These are phyloP conservation scores for Pogonus chalceus DNA, from an alignment of 1,140 invertebrate species.

Conservation along the genomic window DNA sequence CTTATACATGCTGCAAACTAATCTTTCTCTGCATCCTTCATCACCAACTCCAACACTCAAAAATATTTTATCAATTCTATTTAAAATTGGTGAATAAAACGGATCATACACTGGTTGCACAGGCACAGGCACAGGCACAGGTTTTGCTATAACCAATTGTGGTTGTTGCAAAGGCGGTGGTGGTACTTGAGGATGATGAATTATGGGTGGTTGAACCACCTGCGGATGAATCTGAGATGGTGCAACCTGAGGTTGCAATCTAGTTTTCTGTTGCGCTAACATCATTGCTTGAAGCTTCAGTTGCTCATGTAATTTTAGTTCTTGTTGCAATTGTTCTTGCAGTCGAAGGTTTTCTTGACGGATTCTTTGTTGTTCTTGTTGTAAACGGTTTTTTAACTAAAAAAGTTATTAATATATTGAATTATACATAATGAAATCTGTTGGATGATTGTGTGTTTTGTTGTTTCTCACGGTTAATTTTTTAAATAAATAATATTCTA, in stretches of 20 bases:
- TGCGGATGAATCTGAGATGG: constrained; percentile 8
- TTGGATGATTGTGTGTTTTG: background rate
- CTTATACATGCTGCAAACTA: constrained; percentile 74
- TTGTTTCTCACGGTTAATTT: background rate
- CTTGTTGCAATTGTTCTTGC: constrained; percentile 31
- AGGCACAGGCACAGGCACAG: constrained; percentile 12
- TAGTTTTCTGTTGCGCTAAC: constrained; percentile 16
- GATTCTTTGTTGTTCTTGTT: constrained; percentile 29
- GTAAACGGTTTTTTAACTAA: constrained; percentile 32
- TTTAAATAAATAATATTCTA: background rate
- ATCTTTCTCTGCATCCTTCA: constrained; percentile 59
- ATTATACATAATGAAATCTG: background rate
- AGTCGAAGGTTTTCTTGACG: constrained; percentile 30
- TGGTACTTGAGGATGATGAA: constrained; percentile 10
- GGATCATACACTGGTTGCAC: constrained; percentile 42
- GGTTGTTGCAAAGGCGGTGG: constrained; percentile 10
- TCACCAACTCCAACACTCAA: constrained; percentile 52
- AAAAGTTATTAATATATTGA: constrained; percentile 9
- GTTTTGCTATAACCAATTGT: too few species aligned
- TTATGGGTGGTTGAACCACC: constrained; percentile 11
- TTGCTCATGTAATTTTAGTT: constrained; percentile 31
- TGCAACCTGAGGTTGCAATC: constrained; percentile 1
- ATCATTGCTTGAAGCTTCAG: constrained; percentile 26
- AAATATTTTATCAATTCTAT: constrained; percentile 64
- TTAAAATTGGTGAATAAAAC: constrained; percentile 68